Evolutionary conservation across 1,140 invertebrate genomes (phyloP).

Genomic region (Cyclina sinensis): DNA sequence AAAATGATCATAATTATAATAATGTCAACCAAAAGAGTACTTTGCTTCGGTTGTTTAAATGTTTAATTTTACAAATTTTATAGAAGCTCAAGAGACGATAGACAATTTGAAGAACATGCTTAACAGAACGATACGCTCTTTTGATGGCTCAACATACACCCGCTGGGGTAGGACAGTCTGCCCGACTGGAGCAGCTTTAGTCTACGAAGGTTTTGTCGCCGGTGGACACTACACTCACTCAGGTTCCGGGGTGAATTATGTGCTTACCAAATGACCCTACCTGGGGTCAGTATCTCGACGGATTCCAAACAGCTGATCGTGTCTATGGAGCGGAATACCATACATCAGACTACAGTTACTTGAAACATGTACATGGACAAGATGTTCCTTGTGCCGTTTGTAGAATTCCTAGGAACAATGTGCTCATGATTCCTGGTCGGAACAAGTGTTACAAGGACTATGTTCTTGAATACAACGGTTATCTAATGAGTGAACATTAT

Average conservation of each 20-base stretch:
- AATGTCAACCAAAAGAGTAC: too few relatives aligned
- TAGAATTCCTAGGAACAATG: background rate
- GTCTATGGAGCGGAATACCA: constrained; percentile 29
- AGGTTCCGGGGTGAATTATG: background rate
- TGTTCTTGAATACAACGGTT: constrained; percentile 72
- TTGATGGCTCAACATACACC: background rate
- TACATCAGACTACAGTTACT: background rate
- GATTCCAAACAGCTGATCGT: background rate
- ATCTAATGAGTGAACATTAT: constrained; percentile 66
- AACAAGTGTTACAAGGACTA: constrained; percentile 71
- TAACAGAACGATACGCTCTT: background rate
- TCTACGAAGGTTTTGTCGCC: constrained; percentile 11
- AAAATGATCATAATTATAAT: too few relatives aligned
- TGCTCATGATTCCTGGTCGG: constrained; percentile 75
- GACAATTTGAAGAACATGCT: too few relatives aligned
- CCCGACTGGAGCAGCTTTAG: background rate
- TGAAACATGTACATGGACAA: background rate
- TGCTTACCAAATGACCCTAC: constrained; percentile 15
- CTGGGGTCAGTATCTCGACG: background rate
- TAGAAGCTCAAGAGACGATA: too few relatives aligned
- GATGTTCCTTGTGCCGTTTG: constrained; percentile 70
- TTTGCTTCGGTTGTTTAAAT: too few relatives aligned
- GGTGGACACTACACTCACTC: background rate
- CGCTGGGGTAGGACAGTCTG: background rate
- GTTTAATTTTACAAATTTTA: too few relatives aligned